Base-by-base conservation (phyloP, 2,888 invertebrate genomes). In the Euplexia lucipara region DNA sequence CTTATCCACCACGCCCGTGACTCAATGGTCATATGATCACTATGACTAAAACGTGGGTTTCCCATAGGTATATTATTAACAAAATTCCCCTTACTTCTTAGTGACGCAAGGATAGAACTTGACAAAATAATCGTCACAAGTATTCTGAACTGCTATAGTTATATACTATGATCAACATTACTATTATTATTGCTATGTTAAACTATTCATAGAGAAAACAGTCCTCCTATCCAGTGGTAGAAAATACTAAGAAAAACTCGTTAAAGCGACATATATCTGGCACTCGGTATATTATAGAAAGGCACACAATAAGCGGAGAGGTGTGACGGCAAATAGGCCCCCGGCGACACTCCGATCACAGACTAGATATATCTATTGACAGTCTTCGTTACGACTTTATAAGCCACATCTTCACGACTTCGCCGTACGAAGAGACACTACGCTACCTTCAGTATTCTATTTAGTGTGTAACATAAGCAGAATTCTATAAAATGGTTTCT, bases 301-400 rank as follows among this genome's bases (percentile, higher is more conserved):
- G 95, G 95, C 95, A 95, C 95, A 91, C 93, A 91, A 91, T 93
- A 95, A 94, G 94, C 94, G 92, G 93, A 94, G 91, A 92, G 91
- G 91, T 92, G 92, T 93, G 93, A 93, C 91, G 90, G 92, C 89
- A 89, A 87, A 88, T 85, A 88, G 94, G 93, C 94, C 94, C 94
- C 94, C 94, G 94, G 94, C 94, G 94, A 92, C 92, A 90, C 90
- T 93, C 92, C 91, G 93, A 95, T 94, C 94, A 95, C 94, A 95
- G 94, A 94, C 94, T 95, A 95, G 94, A 93, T 92, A 94, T 82
- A 92, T 90, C 91, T 94, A 94, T 90, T 87, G 91, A 93, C 93
- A 94, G 94, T 93, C 93, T 94, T 94, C 91, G 84, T 89, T 88
- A 86, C 86, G 87, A 88, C 89, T 86, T 88, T 80, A 83, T 86